Percentiles rank a stretch among this genome's conserved stretches.
These are phyloP conservation scores for Sylvietta virens DNA, from an alignment of 2,113 vertebrate genomes.

Conservation along the genomic window DNA sequence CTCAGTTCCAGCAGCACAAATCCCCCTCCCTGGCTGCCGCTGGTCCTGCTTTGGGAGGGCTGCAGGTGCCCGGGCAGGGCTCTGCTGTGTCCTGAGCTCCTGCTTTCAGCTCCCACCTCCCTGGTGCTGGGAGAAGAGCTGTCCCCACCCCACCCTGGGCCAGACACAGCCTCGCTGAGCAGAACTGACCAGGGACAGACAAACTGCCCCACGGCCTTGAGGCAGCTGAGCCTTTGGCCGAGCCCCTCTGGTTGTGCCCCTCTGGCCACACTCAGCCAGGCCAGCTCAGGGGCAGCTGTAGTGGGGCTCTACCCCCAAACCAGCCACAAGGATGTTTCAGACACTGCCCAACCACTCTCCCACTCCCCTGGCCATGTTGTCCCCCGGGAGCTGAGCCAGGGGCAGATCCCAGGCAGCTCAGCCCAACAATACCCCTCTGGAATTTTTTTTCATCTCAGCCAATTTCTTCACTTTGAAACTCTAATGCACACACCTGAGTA, in stretches of 20 bases:
- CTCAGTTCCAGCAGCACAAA: neutral
- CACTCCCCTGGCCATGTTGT: rapidly evolving
- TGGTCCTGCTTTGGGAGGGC: neutral
- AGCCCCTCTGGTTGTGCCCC: neutral
- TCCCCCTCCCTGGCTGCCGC: neutral
- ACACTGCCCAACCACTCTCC: neutral
- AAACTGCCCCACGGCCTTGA: neutral
- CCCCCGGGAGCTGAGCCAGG: neutral
- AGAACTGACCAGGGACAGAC: neutral
- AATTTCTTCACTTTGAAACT: neutral
- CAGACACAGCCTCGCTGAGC: rapidly evolving
- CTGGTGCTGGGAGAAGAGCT: neutral
- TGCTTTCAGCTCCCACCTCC: neutral
- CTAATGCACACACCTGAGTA: neutral
- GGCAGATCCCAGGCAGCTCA: neutral
- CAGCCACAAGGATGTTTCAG: rapidly evolving
- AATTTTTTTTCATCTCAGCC: neutral
- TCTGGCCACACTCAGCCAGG: neutral
- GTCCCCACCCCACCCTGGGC: neutral
- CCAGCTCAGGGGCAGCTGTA: neutral
- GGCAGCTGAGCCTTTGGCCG: rapidly evolving
- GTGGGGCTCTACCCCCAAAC: neutral
- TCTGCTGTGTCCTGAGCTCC: neutral
- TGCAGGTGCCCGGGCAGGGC: neutral
- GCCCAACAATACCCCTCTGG: rapidly evolving